Conservation (phyloP, 1,140 invertebrate species). For the Drosophila malerkotliana region DNA sequence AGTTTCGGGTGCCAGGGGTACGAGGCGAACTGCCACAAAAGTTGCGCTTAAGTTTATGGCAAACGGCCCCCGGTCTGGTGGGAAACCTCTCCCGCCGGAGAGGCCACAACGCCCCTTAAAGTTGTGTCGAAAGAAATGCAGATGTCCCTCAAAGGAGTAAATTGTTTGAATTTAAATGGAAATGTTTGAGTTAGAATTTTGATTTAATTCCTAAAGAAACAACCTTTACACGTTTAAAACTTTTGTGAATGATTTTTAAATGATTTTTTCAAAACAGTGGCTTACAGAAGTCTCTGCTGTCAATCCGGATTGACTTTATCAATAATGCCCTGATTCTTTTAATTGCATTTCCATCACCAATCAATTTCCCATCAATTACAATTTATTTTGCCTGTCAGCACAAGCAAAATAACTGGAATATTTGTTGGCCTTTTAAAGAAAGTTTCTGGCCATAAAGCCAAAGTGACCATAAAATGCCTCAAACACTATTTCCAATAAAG, state of each 20-base stretch:
- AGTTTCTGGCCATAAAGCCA: conserved; percentile 28
- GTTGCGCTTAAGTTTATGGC: conserved; percentile 69
- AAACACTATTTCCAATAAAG: conserved; percentile 52
- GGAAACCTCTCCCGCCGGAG: conserved; percentile 17
- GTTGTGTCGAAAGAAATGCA: conserved; percentile 45
- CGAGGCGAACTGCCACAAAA: conserved; percentile 58
- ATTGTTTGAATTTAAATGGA: too few relatives aligned
- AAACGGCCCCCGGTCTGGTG: conserved; percentile 30
- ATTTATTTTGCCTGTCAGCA: conserved; percentile 34
- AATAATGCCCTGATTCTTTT: conserved; percentile 27
- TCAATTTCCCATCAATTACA: conserved; percentile 4
- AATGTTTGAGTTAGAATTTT: too few relatives aligned
- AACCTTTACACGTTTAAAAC: background rate
- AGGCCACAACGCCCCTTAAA: conserved; percentile 44
- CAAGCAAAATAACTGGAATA: conserved; percentile 7
- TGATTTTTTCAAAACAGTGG: background rate
- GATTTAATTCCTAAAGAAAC: too few relatives aligned
- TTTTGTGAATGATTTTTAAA: background rate
- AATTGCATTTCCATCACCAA: conserved; percentile 47
- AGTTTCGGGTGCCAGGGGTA: conserved; percentile 7
- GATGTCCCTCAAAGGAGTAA: conserved; percentile 47
- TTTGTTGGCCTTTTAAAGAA: conserved; percentile 3
- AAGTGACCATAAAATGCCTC: conserved; percentile 55
- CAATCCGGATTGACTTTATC: conserved; percentile 12
- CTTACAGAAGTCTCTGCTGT: conserved; percentile 7